These are phyloP conservation scores for Prunella himalayana DNA, from an alignment of 2,113 vertebrate genomes.

Conservation along the genomic window DNA sequence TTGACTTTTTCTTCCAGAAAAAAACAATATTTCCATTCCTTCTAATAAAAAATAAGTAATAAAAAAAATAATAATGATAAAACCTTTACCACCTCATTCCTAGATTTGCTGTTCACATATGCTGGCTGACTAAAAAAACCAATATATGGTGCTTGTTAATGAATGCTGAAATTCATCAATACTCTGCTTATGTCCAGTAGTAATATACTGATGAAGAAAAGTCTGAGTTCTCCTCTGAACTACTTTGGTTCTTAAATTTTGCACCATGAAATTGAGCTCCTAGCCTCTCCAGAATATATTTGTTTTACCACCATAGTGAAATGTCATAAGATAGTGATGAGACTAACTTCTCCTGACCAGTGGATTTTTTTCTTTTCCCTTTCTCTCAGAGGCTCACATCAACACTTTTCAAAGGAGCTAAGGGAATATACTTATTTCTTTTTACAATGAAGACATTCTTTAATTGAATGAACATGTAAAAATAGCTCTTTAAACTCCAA, in stretches of 20 bases:
- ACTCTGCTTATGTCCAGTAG: background rate
- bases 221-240: background rate
- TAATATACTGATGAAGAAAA: background rate
- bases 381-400: background rate
- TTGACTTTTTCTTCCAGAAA: background rate
- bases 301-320: background rate
- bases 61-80: background rate
- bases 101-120: background rate
- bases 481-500: background rate
- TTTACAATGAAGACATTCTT: background rate
- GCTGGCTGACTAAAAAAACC: background rate
- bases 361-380: background rate
- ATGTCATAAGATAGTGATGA: background rate
- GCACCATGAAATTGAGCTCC: background rate
- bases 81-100: background rate
- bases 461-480: conserved; percentile 15
- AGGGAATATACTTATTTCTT: background rate
- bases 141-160: background rate
- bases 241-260: background rate
- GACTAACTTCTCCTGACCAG: background rate
- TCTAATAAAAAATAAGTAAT: background rate
- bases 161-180: background rate
- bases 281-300: background rate
- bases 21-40: background rate
- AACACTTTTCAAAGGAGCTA: background rate